These are phyloP conservation scores for Garrulus glandarius DNA, from an alignment of 2,797 vertebrate species.

Conservation along the genomic window DNA sequence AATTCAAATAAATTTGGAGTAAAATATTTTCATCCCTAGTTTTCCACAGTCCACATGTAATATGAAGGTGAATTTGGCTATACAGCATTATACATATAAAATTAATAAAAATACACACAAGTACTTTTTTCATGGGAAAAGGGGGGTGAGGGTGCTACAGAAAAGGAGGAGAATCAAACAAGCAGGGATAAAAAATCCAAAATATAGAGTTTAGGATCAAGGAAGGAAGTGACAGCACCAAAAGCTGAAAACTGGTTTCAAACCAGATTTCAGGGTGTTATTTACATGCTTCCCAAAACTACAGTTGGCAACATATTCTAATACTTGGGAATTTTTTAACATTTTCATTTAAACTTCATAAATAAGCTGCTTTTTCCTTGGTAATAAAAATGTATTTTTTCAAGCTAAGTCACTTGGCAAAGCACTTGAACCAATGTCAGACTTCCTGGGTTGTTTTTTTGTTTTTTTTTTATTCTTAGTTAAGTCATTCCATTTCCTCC, in stretches of 20 bases:
- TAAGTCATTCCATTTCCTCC: neutral
- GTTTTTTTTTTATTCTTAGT: neutral
- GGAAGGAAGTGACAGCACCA: neutral
- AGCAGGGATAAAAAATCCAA: neutral
- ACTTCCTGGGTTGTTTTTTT: neutral
- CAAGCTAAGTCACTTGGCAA: conserved; percentile 38
- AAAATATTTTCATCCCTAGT: neutral
- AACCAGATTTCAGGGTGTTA: neutral
- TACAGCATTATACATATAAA: neutral
- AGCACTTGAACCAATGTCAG: neutral
- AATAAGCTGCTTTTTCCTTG: conserved; percentile 28
- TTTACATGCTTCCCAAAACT: neutral
- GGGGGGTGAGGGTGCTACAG: rapidly evolving
- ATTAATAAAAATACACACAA: neutral
- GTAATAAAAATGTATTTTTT: neutral
- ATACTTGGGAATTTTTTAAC: neutral
- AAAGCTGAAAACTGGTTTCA: neutral
- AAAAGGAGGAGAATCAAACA: neutral
- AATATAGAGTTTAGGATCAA: neutral
- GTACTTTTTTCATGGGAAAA: neutral
- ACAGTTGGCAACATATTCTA: neutral
- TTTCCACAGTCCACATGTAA: neutral
- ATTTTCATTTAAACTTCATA: conserved; percentile 3
- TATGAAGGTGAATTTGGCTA: neutral
- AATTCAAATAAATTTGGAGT: neutral